These are phyloP conservation scores for Trachelus stipa DNA, from an alignment of 2,888 invertebrate species.

Conservation along the genomic window DNA sequence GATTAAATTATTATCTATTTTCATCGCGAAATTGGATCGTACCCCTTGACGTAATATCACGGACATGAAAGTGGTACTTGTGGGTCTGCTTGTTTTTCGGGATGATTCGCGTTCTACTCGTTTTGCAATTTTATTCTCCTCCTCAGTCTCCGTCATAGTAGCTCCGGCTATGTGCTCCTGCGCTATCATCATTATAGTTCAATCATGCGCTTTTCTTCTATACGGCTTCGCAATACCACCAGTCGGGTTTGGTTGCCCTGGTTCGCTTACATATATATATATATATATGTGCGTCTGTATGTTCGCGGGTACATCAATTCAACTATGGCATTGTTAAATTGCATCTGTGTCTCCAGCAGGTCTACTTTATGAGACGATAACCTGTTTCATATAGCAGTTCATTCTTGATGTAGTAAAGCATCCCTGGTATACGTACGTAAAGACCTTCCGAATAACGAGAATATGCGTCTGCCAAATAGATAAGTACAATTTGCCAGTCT, in stretches of 20 bases:
- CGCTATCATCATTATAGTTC: constrained; percentile 51
- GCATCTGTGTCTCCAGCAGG: constrained; percentile 52
- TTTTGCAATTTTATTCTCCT: constrained; percentile 51
- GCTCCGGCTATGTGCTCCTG: neutral
- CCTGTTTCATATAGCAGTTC: constrained; percentile 39
- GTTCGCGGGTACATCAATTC: constrained; percentile 55
- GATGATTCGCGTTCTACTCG: constrained; percentile 9
- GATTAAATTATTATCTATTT: neutral
- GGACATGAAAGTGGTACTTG: neutral
- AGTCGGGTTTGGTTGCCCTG: neutral
- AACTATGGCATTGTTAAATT: constrained; percentile 55
- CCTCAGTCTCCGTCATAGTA: constrained; percentile 26
- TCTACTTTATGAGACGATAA: constrained; percentile 50
- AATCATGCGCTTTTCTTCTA: constrained; percentile 55
- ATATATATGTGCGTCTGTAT: constrained; percentile 28
- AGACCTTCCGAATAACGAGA: constrained; percentile 29
- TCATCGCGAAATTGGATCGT: neutral
- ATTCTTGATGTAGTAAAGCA: constrained; percentile 31
- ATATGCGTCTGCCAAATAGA: constrained; percentile 5
- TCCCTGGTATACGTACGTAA: neutral
- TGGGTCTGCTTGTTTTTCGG: constrained; percentile 4
- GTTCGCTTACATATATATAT: constrained; percentile 13
- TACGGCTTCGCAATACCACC: constrained; percentile 50
- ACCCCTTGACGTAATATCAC: neutral
- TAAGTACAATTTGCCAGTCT: too few relatives aligned